Conservation (phyloP, 2,113 vertebrate species). For the Eudyptes chrysolophus region DNA sequence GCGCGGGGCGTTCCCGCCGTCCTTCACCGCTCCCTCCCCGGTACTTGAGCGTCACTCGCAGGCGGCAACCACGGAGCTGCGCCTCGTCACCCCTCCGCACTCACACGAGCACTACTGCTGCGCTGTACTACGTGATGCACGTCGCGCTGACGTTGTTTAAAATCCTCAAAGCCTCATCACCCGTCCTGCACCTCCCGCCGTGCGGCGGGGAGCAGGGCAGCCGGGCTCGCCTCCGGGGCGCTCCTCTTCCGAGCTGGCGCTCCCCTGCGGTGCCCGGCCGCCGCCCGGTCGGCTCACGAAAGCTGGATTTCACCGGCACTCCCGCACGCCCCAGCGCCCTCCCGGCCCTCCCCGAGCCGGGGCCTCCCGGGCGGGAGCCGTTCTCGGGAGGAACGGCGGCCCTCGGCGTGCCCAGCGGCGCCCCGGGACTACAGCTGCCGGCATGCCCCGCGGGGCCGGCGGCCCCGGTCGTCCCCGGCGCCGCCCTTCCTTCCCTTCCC, state of each 20-base stretch:
- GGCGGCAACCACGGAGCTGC: rapidly evolving
- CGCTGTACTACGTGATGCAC: rapidly evolving
- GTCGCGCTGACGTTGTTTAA: no score
- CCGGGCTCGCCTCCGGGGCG: neutral
- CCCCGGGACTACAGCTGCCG: neutral
- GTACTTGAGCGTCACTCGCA: neutral
- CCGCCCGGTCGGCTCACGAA: no score
- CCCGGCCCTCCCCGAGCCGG: no score
- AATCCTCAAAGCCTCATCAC: neutral
- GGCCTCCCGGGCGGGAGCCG: no score
- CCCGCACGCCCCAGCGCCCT: neutral
- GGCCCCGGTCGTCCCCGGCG: no score
- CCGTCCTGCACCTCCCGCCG: neutral
- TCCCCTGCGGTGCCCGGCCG: neutral
- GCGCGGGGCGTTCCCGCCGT: rapidly evolving
- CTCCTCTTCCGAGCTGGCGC: neutral
- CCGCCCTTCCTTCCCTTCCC: neutral
- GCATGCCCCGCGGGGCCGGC: no score
- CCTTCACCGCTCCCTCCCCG: rapidly evolving
- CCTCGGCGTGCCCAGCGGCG: no score
- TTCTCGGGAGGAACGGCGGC: neutral
- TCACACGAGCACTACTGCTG: neutral
- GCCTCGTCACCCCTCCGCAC: neutral
- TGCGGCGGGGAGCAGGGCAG: neutral
- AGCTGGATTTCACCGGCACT: rapidly evolving